Conservation (phyloP, 2,113 vertebrate genomes). For the Brachypodius melanocephalos region DNA sequence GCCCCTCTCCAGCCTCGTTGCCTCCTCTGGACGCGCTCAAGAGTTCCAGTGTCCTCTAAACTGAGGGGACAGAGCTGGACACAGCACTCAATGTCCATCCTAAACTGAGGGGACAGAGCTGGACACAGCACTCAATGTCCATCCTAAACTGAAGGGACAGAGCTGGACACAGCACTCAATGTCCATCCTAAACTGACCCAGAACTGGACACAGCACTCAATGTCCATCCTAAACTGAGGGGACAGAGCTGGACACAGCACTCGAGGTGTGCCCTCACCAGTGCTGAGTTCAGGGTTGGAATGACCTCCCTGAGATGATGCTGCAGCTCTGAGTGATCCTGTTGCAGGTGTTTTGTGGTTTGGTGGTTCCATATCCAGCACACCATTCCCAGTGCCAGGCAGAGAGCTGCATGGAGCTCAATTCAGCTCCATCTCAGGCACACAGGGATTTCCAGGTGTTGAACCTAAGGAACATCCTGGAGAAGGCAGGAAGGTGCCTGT, state of each 20-base stretch:
- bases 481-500: neutral
- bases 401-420: neutral
- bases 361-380: neutral
- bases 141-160: no score
- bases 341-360: neutral
- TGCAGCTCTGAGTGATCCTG: neutral
- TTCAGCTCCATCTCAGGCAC: neutral
- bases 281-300: neutral
- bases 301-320: neutral
- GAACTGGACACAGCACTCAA: neutral
- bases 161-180: no score
- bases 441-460: neutral
- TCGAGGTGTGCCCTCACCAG: neutral
- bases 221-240: neutral
- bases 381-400: neutral
- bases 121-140: neutral
- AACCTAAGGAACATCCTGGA: neutral
- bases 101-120: no score
- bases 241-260: neutral
- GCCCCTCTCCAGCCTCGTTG: neutral
- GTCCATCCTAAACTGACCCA: no score
- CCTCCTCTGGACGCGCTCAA: neutral
- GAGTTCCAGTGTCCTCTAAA: no score
- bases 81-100: no score
- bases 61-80: no score